Evolutionary conservation across 2,797 vertebrate genomes (phyloP).

Genomic region (Crypturellus tataupa): DNA sequence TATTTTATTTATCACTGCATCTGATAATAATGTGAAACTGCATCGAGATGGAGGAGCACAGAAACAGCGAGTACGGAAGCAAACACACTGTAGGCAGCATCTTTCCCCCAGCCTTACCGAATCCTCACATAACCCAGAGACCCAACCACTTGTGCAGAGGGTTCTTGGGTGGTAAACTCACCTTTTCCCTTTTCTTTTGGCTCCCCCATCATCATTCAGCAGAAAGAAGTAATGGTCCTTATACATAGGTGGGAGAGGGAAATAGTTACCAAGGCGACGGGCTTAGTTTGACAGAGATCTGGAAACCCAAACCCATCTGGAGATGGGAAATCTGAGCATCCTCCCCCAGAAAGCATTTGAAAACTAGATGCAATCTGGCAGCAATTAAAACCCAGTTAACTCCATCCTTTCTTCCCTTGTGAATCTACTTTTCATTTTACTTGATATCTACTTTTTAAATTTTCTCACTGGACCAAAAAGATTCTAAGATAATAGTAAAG

Average conservation of each 20-base stretch:
- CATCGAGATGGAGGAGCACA: not conserved
- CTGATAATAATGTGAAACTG: not conserved
- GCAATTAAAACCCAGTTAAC: constrained; percentile 59
- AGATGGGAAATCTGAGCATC: constrained; percentile 66
- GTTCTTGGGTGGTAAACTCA: not conserved
- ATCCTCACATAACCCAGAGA: not conserved
- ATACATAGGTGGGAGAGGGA: constrained; percentile 52
- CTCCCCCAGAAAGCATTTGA: constrained; percentile 71
- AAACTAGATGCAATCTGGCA: constrained; percentile 70
- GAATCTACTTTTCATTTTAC: constrained; percentile 18
- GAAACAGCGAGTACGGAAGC: not conserved
- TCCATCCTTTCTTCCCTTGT: constrained; percentile 9
- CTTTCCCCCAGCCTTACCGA: not conserved
- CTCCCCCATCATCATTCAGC: not conserved
- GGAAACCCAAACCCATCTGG: constrained; percentile 67
- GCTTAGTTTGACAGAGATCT: constrained; percentile 68
- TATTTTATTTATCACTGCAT: not conserved
- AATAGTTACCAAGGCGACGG: constrained; percentile 65
- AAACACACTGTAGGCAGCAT: not conserved
- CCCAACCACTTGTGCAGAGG: not conserved
- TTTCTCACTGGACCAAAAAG: not conserved
- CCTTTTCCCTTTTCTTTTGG: constrained; percentile 6
- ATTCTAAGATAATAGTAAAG: not conserved
- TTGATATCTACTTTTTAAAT: not conserved
- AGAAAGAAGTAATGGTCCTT: constrained; percentile 60